Base-by-base conservation (phyloP, 1,140 invertebrate genomes). In the Globodera rostochiensis region DNA sequence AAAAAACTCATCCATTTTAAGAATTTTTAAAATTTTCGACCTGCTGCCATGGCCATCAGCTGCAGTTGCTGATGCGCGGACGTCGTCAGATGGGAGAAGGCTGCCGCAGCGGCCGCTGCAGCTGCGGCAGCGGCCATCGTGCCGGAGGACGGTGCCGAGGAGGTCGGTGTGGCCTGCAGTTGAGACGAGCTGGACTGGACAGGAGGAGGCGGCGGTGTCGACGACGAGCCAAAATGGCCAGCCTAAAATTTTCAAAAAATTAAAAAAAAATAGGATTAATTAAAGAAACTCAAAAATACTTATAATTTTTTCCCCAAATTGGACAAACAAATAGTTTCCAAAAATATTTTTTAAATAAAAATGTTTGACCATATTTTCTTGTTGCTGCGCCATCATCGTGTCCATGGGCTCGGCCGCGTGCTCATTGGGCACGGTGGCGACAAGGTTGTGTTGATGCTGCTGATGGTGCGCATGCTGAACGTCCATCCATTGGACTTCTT, bases 21-120 rank as follows among this genome's bases (percentile, higher is more conserved):
- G 25, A 0, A 36, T 36, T 36, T 36, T 36, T 36, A 36, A 36
- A 36, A 36, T 13, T 53, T 53, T 53, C 6, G 2, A 64, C 57
- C 57, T n/a, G 57, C 57, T 15, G 74, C 74, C 36, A 76, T 74
- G 7, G 78, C 67, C 46, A 76, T 71, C 78, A 79, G 57, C 19
- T 67, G 36, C 19, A 74, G 78, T 19, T 81, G 74, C 6, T 76
- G 74, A 6, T 64, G 74, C 7, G 74, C 74, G 36, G 74, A 46
- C 11, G 74, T 45, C 74, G 57, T 76, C 21, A 76, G 74, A 6
- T 60, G 67, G 36, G 36, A 50, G 25, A 76, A 70, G 19, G 74
- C 74, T 11, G 81, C 81, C 13, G 81, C 81, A 5, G 81, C 81
- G 15, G 75, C 64, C 15, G 64, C 60, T n/a, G 81, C 81, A 73